phyloP scores from a whole-genome alignment of 2,113 vertebrate genomes.

The Vulpes vulpes region DNA sequence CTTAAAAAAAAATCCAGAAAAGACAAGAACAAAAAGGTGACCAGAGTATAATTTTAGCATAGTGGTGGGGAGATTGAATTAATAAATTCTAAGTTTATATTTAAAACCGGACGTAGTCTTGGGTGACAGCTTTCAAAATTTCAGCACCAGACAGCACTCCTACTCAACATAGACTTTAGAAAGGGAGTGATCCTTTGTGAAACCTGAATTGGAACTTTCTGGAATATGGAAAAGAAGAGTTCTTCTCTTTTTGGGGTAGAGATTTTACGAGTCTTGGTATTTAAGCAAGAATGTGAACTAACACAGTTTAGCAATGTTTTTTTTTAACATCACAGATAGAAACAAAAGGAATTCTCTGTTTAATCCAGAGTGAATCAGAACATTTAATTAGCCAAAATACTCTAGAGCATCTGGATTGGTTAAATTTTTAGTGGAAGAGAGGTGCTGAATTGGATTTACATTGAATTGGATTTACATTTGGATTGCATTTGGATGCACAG shows the following conservation, averaged over 20 bases:
- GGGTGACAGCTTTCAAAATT: not conserved
- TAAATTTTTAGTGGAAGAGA: conserved; percentile 69
- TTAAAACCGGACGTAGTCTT: not conserved
- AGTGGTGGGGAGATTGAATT: not conserved
- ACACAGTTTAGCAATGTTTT: not conserved
- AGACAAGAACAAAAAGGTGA: not conserved
- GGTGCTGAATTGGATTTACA: not conserved
- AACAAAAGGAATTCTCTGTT: conserved; percentile 35
- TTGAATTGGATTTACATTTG: conserved; percentile 41
- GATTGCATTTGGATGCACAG: conserved; percentile 44
- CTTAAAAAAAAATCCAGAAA: not conserved
- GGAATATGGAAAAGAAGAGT: not conserved
- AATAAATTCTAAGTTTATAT: conserved; percentile 10
- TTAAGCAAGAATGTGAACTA: not conserved
- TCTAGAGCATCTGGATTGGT: conserved; percentile 64
- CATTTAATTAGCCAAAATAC: conserved; percentile 54
- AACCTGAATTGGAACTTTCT: not conserved
- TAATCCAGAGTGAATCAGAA: conserved; percentile 43
- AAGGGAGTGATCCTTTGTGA: not conserved
- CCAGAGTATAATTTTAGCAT: not conserved
- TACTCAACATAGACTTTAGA: not conserved
- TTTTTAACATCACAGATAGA: not conserved
- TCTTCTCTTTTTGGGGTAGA: not conserved
- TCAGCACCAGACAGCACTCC: not conserved
- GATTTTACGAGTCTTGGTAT: not conserved